phyloP scores from a whole-genome alignment of 1,140 invertebrate species.

The Scaptodrosophila lebanonensis region DNA sequence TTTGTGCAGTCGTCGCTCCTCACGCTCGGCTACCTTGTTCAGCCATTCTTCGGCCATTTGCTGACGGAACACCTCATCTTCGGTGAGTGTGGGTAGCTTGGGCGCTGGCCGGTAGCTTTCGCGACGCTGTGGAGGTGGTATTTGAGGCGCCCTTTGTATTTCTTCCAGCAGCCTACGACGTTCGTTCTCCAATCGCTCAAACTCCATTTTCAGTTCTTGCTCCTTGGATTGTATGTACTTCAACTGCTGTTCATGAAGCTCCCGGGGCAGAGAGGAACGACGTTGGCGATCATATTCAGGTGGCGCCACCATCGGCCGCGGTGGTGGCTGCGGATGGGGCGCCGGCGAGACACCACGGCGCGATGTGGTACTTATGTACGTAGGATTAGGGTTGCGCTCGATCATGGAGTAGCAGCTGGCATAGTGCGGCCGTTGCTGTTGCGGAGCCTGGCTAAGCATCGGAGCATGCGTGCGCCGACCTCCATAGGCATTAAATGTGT shows the following conservation, averaged over 20 bases:
- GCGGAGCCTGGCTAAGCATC: constrained; percentile 55
- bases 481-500: constrained; percentile 57
- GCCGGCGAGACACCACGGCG: constrained; percentile 78
- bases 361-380: constrained; percentile 77
- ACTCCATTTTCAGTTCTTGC: constrained; percentile 81
- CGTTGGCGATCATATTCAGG: constrained; percentile 74
- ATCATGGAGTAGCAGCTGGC: constrained; percentile 77
- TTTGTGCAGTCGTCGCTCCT: constrained; percentile 86
- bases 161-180: constrained; percentile 77
- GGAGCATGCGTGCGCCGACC: constrained; percentile 54
- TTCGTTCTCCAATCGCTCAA: constrained; percentile 80
- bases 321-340: constrained; percentile 68
- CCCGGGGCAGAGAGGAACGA: constrained; percentile 81
- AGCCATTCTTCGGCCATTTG: constrained; percentile 91
- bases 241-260: constrained; percentile 83
- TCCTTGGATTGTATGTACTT: constrained; percentile 83
- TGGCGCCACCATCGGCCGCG: constrained; percentile 44
- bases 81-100: constrained; percentile 77
- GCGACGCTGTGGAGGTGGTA: constrained; percentile 42
- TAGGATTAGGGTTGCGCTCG: constrained; percentile 78
- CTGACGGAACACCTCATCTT: constrained; percentile 83
- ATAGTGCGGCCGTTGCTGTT: constrained; percentile 59
- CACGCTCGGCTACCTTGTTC: constrained; percentile 86
- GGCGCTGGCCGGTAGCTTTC: constrained; percentile 52
- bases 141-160: constrained; percentile 61